A percentile compares a stretch with the other conserved stretches of the same genome.
phyloP scores from a whole-genome alignment of 1,140 invertebrate genomes.

The Sitodiplosis mosellana region DNA sequence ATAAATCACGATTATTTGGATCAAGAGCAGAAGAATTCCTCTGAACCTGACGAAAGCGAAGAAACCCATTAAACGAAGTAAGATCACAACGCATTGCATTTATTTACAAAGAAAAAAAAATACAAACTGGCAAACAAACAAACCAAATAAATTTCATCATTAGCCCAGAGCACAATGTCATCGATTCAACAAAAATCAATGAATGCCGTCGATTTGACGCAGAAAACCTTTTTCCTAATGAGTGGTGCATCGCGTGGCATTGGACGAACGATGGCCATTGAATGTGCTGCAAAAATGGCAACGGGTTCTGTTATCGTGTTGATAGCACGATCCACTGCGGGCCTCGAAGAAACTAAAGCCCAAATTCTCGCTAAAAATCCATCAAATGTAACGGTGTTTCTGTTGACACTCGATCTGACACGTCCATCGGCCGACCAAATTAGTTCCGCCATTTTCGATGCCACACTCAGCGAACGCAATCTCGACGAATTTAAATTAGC shows the following conservation, averaged over 20 bases:
- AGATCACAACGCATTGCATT: no score
- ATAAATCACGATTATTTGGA: conserved; percentile 28
- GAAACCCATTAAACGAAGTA: no score
- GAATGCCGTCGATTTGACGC: conserved; percentile 25
- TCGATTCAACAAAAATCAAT: not conserved
- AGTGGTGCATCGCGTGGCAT: conserved; percentile 82
- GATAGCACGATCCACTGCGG: conserved; percentile 47
- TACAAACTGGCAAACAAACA: conserved; percentile 1
- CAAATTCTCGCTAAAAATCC: conserved; percentile 30
- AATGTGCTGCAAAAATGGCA: conserved; percentile 38
- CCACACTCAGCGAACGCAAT: conserved; percentile 22
- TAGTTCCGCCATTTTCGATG: conserved; percentile 22
- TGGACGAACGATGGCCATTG: conserved; percentile 53
- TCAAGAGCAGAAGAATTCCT: conserved; percentile 1
- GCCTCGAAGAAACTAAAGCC: conserved; percentile 40
- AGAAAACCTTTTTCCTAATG: conserved; percentile 38
- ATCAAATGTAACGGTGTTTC: conserved; percentile 24
- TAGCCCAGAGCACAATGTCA: no score
- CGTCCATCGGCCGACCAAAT: conserved; percentile 13
- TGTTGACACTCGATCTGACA: conserved; percentile 38
- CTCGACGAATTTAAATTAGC: conserved; percentile 38
- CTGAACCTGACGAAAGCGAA: no score
- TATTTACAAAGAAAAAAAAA: not conserved
- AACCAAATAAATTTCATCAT: not conserved
- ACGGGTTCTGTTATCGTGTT: conserved; percentile 51